Base-by-base conservation (phyloP, 53 echinoderm and acorn worm species). In the Mesocentrotus franciscanus region DNA sequence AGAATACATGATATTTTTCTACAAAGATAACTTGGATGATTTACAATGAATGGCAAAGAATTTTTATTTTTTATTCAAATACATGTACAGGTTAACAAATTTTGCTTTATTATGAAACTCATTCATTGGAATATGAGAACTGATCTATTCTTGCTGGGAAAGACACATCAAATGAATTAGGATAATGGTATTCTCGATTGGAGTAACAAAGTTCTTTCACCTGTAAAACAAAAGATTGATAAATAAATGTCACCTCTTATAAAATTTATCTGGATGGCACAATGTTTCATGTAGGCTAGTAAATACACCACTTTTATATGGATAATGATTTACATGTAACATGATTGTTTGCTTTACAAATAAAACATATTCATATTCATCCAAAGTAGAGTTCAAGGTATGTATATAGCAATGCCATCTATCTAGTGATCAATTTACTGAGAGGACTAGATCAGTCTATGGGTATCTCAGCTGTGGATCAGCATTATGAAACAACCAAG, bases 1-100 rank as follows among this genome's bases (percentile, higher is more conserved):
- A 87, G 87, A 87, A 87, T 58, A 87, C 87, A 87, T 58, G 27
- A 87, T 75, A 29, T 57, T 74, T 27, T 74, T 74, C 29, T 2
- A 2, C 10, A 10, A 74, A 74, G 27, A 9, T 10, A 74, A 13
- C 12, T 74, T 0, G 10, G 29, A 74, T 9, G 74, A 30, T 12
- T 30, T 74, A 74, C 13, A 74, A 74, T 74, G 32, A 74, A 74
- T 74, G 74, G 74, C 32, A 74, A 27, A 1, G 12, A 13, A 74
- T 74, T 74, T 74, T 13, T 12, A 74, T 32, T 30, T n/a, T 74
- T 30, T 30, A 30, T 12, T 9, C 10, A 32, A 74, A 74, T 74
- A 10, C 74, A 74, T 32, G 32, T n/a, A 71, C 74, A 74, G 32
- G 6, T 30, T 74, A 30, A 10, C 26, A 71, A 18, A 7, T 22